phyloP scores from a whole-genome alignment of 2,888 invertebrate species.

The Tanytarsus gracilentus region DNA sequence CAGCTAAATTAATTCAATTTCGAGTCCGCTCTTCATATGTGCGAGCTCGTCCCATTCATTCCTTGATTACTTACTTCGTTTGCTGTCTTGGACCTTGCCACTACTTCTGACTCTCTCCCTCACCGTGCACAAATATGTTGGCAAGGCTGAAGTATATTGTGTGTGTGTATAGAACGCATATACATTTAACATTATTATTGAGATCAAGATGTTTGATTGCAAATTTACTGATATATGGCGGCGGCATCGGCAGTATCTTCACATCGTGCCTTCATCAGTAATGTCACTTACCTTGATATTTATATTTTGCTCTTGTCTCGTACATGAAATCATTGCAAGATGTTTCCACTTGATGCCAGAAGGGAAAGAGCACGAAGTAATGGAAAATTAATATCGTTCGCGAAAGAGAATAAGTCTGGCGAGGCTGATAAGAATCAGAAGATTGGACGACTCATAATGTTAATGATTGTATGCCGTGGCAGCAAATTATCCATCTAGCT shows the following conservation, averaged over 20 bases:
- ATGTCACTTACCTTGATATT: no score
- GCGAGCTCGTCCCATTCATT: neutral
- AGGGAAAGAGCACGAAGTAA: no score
- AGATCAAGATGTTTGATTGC: slow-evolving; percentile 24
- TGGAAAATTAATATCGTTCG: neutral
- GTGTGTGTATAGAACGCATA: neutral
- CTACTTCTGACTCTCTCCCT: no score
- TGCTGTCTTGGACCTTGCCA: slow-evolving; percentile 15
- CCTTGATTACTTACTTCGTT: slow-evolving; percentile 14
- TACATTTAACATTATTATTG: neutral
- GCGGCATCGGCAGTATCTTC: neutral
- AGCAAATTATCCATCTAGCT: slow-evolving; percentile 19
- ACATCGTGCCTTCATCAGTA: no score
- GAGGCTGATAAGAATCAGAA: slow-evolving; percentile 5
- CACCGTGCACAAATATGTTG: no score
- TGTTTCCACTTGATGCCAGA: no score
- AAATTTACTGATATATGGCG: slow-evolving; percentile 8
- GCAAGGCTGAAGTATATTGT: no score
- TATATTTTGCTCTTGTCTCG: no score
- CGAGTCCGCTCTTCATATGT: neutral
- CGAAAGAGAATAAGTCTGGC: neutral
- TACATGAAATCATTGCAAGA: no score
- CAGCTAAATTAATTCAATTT: slow-evolving; percentile 25
- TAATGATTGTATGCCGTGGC: slow-evolving; percentile 23
- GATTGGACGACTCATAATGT: slow-evolving; percentile 20